A percentile compares a stretch with the other conserved stretches of the same genome.
Evolutionary conservation across 2,888 invertebrate genomes (phyloP).

Genomic region (Patella pellucida): DNA sequence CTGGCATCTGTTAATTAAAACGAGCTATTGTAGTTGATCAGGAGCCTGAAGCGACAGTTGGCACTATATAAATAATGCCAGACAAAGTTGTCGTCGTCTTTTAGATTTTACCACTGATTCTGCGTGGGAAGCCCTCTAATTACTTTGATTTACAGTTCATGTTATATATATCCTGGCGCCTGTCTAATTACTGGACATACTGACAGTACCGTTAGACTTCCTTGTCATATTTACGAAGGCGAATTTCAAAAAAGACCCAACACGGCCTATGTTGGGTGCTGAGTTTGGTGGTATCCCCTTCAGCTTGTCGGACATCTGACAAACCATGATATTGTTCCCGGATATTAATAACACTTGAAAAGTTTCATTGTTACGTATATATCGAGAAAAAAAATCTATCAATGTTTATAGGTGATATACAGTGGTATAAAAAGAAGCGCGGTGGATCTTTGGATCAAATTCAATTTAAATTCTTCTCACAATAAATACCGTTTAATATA

Average conservation of each 20-base stretch:
- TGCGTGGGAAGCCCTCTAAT: constrained; percentile 2
- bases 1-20: too few relatives aligned
- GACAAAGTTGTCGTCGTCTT: too few relatives aligned
- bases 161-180: not conserved
- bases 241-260: not conserved
- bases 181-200: not conserved
- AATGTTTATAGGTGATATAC: not conserved
- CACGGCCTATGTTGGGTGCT: not conserved
- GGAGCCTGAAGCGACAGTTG: too few relatives aligned
- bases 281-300: not conserved
- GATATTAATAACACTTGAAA: constrained; percentile 9
- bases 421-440: not conserved
- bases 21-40: too few relatives aligned
- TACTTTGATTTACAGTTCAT: constrained; percentile 6
- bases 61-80: too few relatives aligned
- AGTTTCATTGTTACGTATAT: constrained; percentile 3
- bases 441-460: too few relatives aligned
- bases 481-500: too few relatives aligned
- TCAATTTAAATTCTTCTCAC: too few relatives aligned
- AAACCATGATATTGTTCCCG: not conserved
- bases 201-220: not conserved
- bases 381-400: not conserved
- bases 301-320: not conserved
- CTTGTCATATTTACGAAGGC: not conserved
- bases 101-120: constrained; percentile 13